Evolutionary conservation across 2,888 invertebrate genomes (phyloP), one percentile per base, ranked within the genome.

Genomic region (Erebia ligea): DNA sequence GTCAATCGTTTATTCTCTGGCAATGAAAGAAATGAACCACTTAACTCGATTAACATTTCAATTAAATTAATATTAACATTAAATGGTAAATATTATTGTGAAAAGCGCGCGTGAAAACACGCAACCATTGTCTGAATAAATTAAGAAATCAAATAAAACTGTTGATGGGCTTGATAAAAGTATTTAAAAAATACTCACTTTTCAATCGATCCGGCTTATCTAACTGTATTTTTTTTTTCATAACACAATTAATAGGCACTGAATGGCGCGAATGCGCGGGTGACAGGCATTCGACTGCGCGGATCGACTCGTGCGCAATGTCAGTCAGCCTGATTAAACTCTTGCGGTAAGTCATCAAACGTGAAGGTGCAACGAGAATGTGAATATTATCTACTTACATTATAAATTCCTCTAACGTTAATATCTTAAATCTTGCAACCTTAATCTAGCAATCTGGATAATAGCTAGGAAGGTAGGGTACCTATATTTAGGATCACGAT

Each of bases 301-400:
- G 58, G 57, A 48, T 68, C 58, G 40, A 71, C 73, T 69, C 69
- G 64, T 71, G 72, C 75, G 74, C 76, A 74, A 68, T 71, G 73
- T 73, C 69, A 65, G 71, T 54, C 64, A 40, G 52, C 2, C 57
- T 15, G 67, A 67, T 58, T 67, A 68, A 65, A 66, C 68, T 69
- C 68, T 67, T 52, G 67, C 58, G 59, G 65, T 69, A 73, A 70
- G 65, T 58, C 68, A 73, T 70, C 62, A 58, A 73, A 56, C 57
- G 45, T 58, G 67, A 57, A 67, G 67, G 67, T 67, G 67, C 67
- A 57, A n/a, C 25, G 45, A 68, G 59, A 54, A 56, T 65, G 59
- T 52, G 15, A 57, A 67, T 59, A 58, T 56, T 34, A 34, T 34
- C 34, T 34, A 25, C 25, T 21, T 50, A 67, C 52, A 54, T 10